These are phyloP conservation scores for Anseranas semipalmata DNA, from an alignment of 2,113 vertebrate genomes.

Conservation along the genomic window DNA sequence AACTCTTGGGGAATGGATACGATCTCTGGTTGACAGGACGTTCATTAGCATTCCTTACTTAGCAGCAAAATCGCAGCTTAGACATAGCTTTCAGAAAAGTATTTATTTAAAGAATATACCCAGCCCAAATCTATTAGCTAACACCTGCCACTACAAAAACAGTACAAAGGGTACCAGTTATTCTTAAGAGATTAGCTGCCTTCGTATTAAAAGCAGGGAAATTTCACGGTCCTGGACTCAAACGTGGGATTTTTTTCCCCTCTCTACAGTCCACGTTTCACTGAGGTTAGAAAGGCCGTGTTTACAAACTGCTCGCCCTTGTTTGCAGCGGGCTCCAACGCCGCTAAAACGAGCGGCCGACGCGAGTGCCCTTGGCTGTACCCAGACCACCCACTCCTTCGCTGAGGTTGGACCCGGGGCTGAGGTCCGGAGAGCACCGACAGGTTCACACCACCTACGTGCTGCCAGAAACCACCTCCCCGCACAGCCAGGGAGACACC, in stretches of 20 bases:
- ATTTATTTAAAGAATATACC: constrained; percentile 12
- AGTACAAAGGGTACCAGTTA: neutral
- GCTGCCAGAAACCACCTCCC: neutral
- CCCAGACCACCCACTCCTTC: neutral
- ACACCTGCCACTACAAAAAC: neutral
- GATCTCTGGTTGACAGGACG: constrained; percentile 27
- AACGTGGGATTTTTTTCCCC: neutral
- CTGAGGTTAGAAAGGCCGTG: neutral
- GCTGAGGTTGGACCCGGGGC: neutral
- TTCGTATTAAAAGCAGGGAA: neutral
- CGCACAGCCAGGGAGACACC: neutral
- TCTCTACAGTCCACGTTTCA: neutral
- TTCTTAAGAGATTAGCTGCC: neutral
- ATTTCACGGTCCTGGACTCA: neutral
- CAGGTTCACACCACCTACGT: neutral
- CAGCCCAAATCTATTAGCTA: neutral
- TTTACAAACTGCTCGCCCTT: neutral
- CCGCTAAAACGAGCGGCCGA: neutral
- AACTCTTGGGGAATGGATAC: neutral
- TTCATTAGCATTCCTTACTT: constrained; percentile 3
- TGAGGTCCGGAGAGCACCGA: neutral
- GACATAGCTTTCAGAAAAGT: neutral
- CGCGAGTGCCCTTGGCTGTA: rapidly evolving
- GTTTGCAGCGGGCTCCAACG: neutral
- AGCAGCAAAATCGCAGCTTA: neutral